Base-by-base conservation (phyloP, 2,113 vertebrate species). In the Plecotus auritus region DNA sequence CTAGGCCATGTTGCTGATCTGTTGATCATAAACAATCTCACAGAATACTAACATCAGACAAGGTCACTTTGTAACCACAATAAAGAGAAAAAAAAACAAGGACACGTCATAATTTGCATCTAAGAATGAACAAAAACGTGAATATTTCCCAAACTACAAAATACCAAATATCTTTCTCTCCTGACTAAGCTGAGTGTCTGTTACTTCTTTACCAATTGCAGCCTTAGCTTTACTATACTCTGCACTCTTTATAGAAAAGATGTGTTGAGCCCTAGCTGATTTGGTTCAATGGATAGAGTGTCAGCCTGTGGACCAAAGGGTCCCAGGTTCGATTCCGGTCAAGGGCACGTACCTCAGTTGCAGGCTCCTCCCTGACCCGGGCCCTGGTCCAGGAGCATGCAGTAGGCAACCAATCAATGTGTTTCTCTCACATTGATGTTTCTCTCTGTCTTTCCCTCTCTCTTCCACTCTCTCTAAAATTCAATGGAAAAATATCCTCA, bases 121-220 rank as follows among this genome's bases (percentile, higher is more conserved):
- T 84, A 87, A 74, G n/a, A 81, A 74, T 40, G 45, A 87, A 87
- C 2, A 90, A 81, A 92, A 90, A 35, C 30, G 47, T 49, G 5
- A 94, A 51, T 86, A 91, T 91, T 88, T 32, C 20, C 69, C 85
- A 92, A 83, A 69, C 9, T 51, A 82, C 32, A 64, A 89, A 94
- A 91, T 32, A 81, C 9, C n/a, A 96, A 84, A 56, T 73, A 66
- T 59, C 6, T 37, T 22, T 49, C 9, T 81, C 13, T 59, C 42
- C 18, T 69, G 10, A 61, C 32, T 90, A 92, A 49, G 72, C 28
- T 59, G 12, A 78, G 40, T 70, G 40, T 22, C 49, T 3, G 8
- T 4, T 86, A 6, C 7, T 84, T 90, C 30, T 74, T 90, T 80
- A 61, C 0, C 18, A 92, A n/a, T 88, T 94, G 35, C 7, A 66